Base-by-base conservation (phyloP, 2,113 vertebrate genomes). In the Marmota monax region DNA sequence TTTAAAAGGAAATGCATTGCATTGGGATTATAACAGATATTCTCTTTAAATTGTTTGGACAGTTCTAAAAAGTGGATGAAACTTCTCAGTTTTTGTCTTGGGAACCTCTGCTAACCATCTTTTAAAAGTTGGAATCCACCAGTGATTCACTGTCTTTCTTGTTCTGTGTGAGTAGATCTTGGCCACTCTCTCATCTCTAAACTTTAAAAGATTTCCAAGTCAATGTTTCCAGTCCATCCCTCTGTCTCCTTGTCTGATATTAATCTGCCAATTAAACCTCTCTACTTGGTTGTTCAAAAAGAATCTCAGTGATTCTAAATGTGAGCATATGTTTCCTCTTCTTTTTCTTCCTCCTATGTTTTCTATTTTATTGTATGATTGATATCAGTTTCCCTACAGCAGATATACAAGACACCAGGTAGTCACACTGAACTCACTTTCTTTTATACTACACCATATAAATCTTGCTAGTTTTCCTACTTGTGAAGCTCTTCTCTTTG, bases 221-320 rank as follows among this genome's bases (percentile, higher is more conserved):
- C 0, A 0, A 4, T 67, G 2, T 34, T 53, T 88, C 4, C 58
- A 72, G 25, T 22, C 14, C 12, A 16, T 32, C 42, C 11, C 14
- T 56, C 1, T 17, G 16, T 18, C 51, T 4, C 83, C 77, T n/a
- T 32, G 0, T 61, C 17, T 65, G 12, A 48, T 48, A 56, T 32
- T 48, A 22, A 77, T 61, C 17, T 97, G 29, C 22, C 17, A 39
- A 16, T 10, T 69, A 61, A 10, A 22, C 3, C 53, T 32, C 9
- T 48, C 16, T 63, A 45, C 23, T 4, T 76, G 23, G 23, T 23
- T 84, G 22, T 32, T 37, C 80, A 48, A 27, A 13, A 56, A 22
- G 4, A 32, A 5, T 37, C 1, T 63, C 78, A 78, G 0, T 5
- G 22, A 61, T 63, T 73, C 25, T 73, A 48, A 85, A 23, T 39